Evolutionary conservation across 1,140 invertebrate genomes (phyloP).

Genomic region (Yoshiicerus persimilis): DNA sequence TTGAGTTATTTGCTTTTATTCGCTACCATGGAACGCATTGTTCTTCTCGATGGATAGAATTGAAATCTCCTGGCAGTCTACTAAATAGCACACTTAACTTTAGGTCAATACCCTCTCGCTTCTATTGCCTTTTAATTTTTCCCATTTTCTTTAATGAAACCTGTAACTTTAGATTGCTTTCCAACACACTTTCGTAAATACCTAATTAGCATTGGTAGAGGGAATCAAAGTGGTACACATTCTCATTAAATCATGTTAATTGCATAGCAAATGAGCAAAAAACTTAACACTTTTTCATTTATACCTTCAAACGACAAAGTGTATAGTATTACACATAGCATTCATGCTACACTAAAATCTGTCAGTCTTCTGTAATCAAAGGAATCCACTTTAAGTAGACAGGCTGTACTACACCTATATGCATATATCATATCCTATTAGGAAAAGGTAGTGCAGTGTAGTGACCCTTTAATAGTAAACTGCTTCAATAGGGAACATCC

Average conservation of each 20-base stretch:
- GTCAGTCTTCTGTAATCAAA: background rate
- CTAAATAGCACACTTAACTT: background rate
- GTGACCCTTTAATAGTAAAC: too few relatives aligned
- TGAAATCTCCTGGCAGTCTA: background rate
- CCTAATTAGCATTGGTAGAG: background rate
- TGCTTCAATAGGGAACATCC: too few relatives aligned
- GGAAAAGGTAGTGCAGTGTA: too few relatives aligned
- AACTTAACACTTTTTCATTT: background rate
- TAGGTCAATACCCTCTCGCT: background rate
- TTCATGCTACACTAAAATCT: background rate
- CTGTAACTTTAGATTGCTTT: background rate
- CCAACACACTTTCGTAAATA: background rate
- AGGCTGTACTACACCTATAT: too few relatives aligned
- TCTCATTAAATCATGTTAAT: background rate
- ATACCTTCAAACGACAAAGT: background rate
- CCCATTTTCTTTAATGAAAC: background rate
- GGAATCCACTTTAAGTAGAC: background rate
- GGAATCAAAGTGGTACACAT: background rate
- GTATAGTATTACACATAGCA: background rate
- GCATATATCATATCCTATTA: too few relatives aligned
- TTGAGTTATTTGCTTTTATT: background rate
- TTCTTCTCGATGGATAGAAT: background rate
- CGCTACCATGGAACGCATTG: background rate
- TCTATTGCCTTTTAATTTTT: background rate
- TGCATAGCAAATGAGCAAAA: background rate